Evolutionary conservation across 2,797 vertebrate species (phyloP).

Genomic region (Columba guinea): DNA sequence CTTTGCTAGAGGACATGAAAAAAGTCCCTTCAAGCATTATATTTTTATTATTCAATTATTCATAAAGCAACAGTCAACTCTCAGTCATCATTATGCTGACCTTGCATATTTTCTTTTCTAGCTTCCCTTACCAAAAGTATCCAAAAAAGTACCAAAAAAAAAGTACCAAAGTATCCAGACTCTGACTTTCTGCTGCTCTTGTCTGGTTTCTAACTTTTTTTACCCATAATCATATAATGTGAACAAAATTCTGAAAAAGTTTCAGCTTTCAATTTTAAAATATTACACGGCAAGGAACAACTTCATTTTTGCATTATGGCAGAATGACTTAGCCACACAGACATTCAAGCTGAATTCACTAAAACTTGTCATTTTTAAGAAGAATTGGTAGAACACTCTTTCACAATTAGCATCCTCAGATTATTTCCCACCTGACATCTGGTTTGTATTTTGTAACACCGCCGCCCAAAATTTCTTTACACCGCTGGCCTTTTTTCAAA

Average conservation of each 20-base stretch:
- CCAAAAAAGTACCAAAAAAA: background rate
- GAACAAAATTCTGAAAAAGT: background rate
- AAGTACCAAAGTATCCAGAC: background rate
- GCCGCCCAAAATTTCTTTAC: background rate
- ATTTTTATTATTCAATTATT: background rate
- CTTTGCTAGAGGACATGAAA: background rate
- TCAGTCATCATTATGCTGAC: background rate
- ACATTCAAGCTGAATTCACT: background rate
- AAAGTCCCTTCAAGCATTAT: background rate
- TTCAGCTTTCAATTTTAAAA: background rate
- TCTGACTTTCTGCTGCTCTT: background rate
- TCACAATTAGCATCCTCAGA: background rate
- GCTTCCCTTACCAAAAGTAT: background rate
- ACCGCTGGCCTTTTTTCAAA: background rate
- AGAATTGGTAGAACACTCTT: background rate
- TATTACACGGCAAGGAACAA: background rate
- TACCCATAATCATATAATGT: background rate
- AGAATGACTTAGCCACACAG: background rate
- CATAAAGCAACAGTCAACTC: background rate
- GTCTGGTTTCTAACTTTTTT: background rate
- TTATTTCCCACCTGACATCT: background rate
- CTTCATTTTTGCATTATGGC: background rate
- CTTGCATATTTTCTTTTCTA: background rate
- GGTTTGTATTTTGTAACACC: background rate
- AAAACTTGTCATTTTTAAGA: background rate